Evolutionary conservation across 2,888 invertebrate species (phyloP), one percentile per base, ranked within the genome.

Genomic region (Electrophaes corylata): DNA sequence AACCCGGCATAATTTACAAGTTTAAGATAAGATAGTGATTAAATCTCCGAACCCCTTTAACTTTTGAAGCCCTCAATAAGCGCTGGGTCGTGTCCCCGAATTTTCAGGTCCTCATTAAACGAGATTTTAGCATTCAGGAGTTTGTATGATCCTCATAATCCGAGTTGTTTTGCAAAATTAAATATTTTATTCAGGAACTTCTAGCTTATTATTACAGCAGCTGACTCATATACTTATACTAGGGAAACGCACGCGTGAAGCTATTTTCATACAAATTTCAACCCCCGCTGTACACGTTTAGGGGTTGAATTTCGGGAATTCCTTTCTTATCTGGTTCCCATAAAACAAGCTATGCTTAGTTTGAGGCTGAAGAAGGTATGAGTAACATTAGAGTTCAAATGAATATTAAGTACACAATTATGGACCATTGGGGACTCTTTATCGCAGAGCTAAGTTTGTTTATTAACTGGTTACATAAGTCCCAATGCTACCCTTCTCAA

Each of bases 141-240:
- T 45, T 33, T 35, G 48, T 43, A 44, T 44, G 26, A 56, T 29
- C 49, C 44, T 39, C 11, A 12, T 57, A 57, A 57, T 57, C 50
- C 45, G 14, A 49, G 44, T 57, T 46, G 31, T 46, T 57, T 57
- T 40, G 45, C 23, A 45, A 50, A 46, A 40, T 31, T 50, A 31
- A 45, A 39, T 53, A 46, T 53, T 37, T 40, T 49, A 12, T 19
- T 14, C 4, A 12, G 18, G 31, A 19, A 41, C 20, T 3, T 6
- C 10, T 41, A 41, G 20, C 23, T 23, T 5, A 41, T 4, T 5
- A 26, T 6, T 1, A 10, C 26, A 29, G 26, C 10, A 10, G 26
- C 26, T 10, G 26, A 6, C 26, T 29, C 6, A 29, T 23, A 5
- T 23, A 5, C 4, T 5, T 23, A 23, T 2, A 23, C 6, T n/a